Evolutionary conservation across 64 coral and sea anemone species (phyloP), one percentile per base, ranked within the genome.

Genomic region (Cladopsammia gracilis): DNA sequence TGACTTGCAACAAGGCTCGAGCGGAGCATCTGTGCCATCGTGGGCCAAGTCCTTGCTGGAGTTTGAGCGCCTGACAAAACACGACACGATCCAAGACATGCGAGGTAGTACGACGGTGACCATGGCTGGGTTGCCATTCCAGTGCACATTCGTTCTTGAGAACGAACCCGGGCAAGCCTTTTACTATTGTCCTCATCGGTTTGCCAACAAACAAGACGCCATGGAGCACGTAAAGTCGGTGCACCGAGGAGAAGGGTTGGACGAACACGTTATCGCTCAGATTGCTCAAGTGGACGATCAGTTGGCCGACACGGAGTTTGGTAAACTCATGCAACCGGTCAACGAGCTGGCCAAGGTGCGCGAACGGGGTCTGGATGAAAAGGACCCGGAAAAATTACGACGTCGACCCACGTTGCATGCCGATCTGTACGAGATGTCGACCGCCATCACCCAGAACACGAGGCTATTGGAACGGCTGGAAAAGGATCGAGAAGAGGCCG

Each of bases 31-130:
- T 11, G 13, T 43, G 34, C 69, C 69, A 6, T 45, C 11, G 7
- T 72, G 69, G 69, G 69, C 69, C 69, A 72, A 72, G 25, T 72
- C 69, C 43, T 15, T 72, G 34, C 4, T 45, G 34, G 70, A 72
- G 26, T 14, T 72, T 4, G 70, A 72, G 14, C 70, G 0, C 6
- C 7, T 72, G 0, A 72, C 70, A 3, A 13, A 13, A 2, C 70
- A 46, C 26, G 70, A 72, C 70, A 47, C 70, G 2, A 25, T 7
- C 2, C 7, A 43, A 7, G 70, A 72, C 25, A 43, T 72, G 70
- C 42, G 0, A 72, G 70, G 0, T 8, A 72, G 70, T 14, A 44
- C 70, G 10, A 72, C 34, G 11, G 25, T 72, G 34, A 45, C 26
- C 25, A 72, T 72, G 70, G 70, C 70, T 0, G 70, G 70, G 25